Percentiles rank a stretch among this genome's conserved stretches.
These are phyloP conservation scores for Uropsilus gracilis DNA, from an alignment of 2,113 vertebrate genomes.

Conservation along the genomic window DNA sequence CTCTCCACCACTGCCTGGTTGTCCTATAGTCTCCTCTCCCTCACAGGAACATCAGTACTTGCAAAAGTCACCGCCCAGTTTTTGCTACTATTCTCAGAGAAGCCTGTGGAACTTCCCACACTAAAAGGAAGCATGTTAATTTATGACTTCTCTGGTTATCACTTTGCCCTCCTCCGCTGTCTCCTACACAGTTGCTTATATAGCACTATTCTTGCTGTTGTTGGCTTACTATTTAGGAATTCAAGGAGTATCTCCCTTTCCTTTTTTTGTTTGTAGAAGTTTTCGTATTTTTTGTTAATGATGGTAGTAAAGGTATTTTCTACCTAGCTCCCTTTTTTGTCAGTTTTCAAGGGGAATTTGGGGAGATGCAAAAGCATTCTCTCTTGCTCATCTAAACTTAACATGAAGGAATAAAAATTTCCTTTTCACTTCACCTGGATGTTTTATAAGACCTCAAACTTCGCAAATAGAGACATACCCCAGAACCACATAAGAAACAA, in stretches of 20 bases:
- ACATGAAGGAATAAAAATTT: neutral
- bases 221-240: neutral
- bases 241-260: neutral
- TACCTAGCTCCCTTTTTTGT: neutral
- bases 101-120: neutral
- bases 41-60: neutral
- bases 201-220: neutral
- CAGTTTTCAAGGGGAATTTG: neutral
- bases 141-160: neutral
- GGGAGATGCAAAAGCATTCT: neutral
- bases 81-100: neutral
- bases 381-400: neutral
- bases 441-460: neutral
- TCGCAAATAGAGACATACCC: neutral
- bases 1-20: fast-evolving
- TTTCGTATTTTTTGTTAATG: neutral
- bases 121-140: neutral
- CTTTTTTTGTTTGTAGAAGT: neutral
- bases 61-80: neutral
- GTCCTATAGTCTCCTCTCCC: neutral
- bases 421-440: neutral
- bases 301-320: neutral
- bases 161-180: neutral
- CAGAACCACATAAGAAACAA: neutral
- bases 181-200: neutral